Conservation (phyloP, 2,113 vertebrate genomes). For the Pantherophis guttatus region DNA sequence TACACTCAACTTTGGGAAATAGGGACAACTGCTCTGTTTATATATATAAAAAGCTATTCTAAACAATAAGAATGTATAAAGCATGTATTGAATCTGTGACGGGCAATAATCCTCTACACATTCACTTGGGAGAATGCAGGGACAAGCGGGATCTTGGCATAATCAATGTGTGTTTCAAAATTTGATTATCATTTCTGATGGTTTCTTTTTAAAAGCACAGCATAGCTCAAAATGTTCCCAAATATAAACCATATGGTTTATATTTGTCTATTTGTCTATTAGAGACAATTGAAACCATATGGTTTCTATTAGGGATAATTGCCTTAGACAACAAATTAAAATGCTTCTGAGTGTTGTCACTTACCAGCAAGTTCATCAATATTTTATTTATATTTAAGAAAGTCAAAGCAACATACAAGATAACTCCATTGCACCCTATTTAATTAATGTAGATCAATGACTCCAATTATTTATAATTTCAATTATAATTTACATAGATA, state of each 20-base stretch:
- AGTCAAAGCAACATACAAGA: background rate
- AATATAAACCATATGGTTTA: slow-evolving; percentile 26
- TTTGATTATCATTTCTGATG: background rate
- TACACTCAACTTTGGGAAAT: background rate
- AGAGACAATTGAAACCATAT: slow-evolving; percentile 7
- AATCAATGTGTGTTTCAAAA: background rate
- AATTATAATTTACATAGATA: background rate
- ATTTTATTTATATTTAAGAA: background rate
- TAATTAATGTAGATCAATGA: background rate
- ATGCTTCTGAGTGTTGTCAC: background rate
- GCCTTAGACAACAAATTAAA: background rate
- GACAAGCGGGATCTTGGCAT: background rate
- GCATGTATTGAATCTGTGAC: background rate
- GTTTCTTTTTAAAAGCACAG: slow-evolving; percentile 9
- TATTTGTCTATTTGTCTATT: background rate
- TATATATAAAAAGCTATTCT: background rate
- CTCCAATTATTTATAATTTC: background rate
- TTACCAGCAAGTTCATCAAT: background rate
- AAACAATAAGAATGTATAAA: background rate
- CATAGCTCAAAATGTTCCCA: background rate
- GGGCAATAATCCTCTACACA: background rate
- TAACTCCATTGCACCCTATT: background rate
- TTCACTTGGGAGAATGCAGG: background rate
- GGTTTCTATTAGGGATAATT: slow-evolving; percentile 34
- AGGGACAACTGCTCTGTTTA: background rate